A percentile compares a stretch with the other conserved stretches of the same genome.
phyloP scores from a whole-genome alignment of 1,140 invertebrate genomes.

The Sipha flava region DNA sequence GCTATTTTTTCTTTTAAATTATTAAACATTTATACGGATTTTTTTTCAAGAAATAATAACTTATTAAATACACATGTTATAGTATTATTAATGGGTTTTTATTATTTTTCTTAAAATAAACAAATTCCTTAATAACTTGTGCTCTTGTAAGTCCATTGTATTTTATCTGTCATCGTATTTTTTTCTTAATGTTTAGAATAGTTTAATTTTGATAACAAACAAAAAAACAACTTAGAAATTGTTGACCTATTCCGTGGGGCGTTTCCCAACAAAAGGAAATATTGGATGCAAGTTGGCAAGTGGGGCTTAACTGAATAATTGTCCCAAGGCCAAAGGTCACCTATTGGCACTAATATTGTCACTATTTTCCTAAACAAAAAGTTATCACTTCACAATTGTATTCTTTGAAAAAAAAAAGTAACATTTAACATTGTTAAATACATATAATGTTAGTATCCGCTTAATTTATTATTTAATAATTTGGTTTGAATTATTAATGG shows the following conservation, averaged over 20 bases:
- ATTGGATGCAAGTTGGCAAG: background rate
- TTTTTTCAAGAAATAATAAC: no score
- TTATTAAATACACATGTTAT: no score
- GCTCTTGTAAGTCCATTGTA: background rate
- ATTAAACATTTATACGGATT: no score
- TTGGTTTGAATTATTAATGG: no score
- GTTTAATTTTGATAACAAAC: background rate
- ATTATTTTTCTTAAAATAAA: no score
- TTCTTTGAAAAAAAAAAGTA: background rate
- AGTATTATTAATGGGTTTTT: no score
- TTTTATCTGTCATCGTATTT: background rate
- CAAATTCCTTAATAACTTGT: background rate
- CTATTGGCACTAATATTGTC: background rate
- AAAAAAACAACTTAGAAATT: background rate
- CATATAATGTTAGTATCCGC: background rate
- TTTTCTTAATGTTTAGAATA: background rate
- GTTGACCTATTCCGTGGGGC: background rate
- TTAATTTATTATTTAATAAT: no score
- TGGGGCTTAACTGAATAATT: constrained; percentile 19
- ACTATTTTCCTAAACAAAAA: background rate
- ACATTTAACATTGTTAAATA: no score
- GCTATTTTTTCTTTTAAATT: no score
- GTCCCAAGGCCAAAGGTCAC: background rate
- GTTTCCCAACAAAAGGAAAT: constrained; percentile 4
- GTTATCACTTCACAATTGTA: background rate